Conservation (phyloP, 2,113 vertebrate species). For the Aviceda subcristata region DNA sequence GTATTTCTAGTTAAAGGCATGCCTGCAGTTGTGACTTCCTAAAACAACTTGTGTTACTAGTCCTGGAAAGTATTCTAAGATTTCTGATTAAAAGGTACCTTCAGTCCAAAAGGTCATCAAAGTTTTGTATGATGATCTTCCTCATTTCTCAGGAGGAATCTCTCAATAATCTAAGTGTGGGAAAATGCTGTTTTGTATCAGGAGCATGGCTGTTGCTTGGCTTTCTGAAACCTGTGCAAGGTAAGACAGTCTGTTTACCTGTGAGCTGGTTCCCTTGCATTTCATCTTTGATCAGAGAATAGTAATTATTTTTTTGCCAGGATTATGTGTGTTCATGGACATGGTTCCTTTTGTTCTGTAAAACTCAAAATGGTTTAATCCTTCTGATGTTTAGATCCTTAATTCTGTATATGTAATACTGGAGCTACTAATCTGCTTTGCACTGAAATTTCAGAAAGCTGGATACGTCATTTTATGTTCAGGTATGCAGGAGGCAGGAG, state of each 20-base stretch:
- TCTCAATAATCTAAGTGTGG: background rate
- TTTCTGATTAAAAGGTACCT: background rate
- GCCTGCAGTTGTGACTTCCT: background rate
- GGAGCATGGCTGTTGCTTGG: background rate
- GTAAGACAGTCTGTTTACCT: background rate
- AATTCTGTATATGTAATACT: background rate
- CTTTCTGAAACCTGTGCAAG: background rate
- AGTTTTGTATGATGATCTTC: background rate
- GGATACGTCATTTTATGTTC: background rate
- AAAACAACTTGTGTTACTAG: background rate
- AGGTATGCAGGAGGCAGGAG: conserved; percentile 3
- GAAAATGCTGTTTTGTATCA: background rate
- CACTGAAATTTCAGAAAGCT: background rate
- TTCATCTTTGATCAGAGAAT: background rate
- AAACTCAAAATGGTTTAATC: background rate
- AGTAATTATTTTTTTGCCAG: background rate
- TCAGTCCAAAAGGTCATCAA: background rate
- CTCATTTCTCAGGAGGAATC: background rate
- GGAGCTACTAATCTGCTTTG: background rate
- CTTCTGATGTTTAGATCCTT: background rate
- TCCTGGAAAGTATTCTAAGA: background rate
- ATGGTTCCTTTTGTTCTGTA: background rate
- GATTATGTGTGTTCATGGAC: background rate
- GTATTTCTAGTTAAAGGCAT: background rate
- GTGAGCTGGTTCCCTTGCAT: background rate